Conservation (phyloP, 23 tunicate species). For the Styela plicata region DNA sequence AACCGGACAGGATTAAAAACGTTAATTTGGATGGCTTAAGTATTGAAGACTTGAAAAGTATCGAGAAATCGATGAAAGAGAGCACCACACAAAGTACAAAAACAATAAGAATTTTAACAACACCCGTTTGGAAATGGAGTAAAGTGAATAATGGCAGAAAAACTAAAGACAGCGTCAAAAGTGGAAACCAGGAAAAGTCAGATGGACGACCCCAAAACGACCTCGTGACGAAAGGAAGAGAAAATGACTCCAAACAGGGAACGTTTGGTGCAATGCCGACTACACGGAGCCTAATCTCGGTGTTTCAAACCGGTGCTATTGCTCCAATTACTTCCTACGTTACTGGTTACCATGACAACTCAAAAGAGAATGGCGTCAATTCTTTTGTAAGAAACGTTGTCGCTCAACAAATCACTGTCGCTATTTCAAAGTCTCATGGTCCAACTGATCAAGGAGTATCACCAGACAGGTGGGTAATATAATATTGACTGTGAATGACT, state of each 20-base stretch:
- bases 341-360: neutral
- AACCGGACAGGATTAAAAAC: neutral
- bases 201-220: neutral
- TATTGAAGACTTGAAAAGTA: neutral
- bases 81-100: neutral
- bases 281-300: slow-evolving; percentile 9
- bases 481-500: too few species aligned
- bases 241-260: neutral
- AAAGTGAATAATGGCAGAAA: neutral
- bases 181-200: neutral
- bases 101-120: neutral
- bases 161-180: neutral
- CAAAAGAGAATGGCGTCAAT: neutral
- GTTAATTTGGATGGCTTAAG: slow-evolving; percentile 3
- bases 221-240: neutral
- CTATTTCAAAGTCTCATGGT: neutral
- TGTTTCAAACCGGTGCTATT: neutral
- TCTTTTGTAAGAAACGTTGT: neutral
- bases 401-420: neutral
- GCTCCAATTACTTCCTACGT: neutral
- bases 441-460: neutral
- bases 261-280: neutral
- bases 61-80: neutral
- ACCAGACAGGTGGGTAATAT: neutral
- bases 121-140: neutral